Base-by-base conservation (phyloP, 2,113 vertebrate species). In the Myxocyprinus asiaticus region DNA sequence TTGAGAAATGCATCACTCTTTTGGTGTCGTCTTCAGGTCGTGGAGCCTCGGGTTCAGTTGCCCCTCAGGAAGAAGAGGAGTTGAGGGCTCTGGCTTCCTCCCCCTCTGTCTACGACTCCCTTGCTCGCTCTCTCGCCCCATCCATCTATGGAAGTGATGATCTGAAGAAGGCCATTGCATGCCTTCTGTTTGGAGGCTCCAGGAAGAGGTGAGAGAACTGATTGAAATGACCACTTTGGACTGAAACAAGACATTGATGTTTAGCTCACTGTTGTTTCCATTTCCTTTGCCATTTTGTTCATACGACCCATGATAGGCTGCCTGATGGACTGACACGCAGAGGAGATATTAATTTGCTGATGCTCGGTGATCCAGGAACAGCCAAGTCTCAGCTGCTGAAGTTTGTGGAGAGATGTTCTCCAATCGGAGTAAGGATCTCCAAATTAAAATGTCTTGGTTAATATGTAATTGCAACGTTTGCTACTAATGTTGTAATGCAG, bases 371-470 rank as follows among this genome's bases (percentile, higher is more conserved):
- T 79, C 98, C 98, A 0, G 98, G 98, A 3, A 99, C 98, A 0
- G 98, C 98, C 84, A 99, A 99, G 88, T 99, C 97, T 11, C 98
- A 99, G 72, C 93, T 99, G 85, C 88, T 99, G 15, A 99, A 99
- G 88, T 99, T 99, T 2, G 97, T 98, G 67, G 98, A 99, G 91
- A 92, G 95, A 76, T 98, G 98, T 74, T 98, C 98, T 0, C 98
- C 98, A n/a, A 97, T 98, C 0, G 98, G 96, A 94, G 98, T 98
- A 87, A 45, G 11, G 2, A 6, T 14, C 4, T 7, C 22, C 22
- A 33, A 33, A 33, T 33, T 33, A 33, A 33, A 33, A 33, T 3
- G 22, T 33, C 22, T 33, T 33, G 1, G 22, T 33, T 33, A 33
- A 33, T 33, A 33, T 33, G 22, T 33, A 33, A 33, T 33, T 33